Conservation (phyloP, 2,888 invertebrate species). For the Syrphus vitripennis region DNA sequence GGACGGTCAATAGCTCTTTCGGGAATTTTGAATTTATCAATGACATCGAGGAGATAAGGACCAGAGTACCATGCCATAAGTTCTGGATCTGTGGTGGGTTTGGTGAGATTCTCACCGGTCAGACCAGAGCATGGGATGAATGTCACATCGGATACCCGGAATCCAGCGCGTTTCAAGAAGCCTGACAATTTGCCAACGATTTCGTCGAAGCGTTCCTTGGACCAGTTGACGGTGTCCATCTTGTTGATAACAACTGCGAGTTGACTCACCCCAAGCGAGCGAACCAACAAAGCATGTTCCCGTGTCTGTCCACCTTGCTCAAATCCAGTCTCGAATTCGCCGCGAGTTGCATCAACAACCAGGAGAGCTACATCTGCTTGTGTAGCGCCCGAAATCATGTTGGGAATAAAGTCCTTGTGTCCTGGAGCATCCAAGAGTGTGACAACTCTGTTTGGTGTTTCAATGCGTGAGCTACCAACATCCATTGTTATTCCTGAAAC, state of each 20-base stretch:
- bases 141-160: constrained; percentile 91
- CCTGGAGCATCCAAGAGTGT: constrained; percentile 98
- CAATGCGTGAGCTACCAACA: constrained; percentile 95
- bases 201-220: constrained; percentile 93
- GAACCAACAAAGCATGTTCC: constrained; percentile 97
- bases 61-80: constrained; percentile 91
- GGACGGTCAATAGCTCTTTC: constrained; percentile 93
- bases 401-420: constrained; percentile 99
- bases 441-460: constrained; percentile 89
- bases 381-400: constrained; percentile 99
- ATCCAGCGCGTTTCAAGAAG: constrained; percentile 95
- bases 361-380: constrained; percentile 98
- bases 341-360: constrained; percentile 97
- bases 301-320: constrained; percentile 98
- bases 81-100: constrained; percentile 85
- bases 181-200: constrained; percentile 90
- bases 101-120: constrained; percentile 95
- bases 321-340: constrained; percentile 99
- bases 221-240: constrained; percentile 97
- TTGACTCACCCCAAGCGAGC: constrained; percentile 94
- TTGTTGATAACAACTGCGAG: constrained; percentile 98
- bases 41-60: constrained; percentile 91
- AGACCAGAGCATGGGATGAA: constrained; percentile 98
- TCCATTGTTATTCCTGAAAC: constrained; percentile 96
- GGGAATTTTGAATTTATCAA: constrained; percentile 93